Evolutionary conservation across 2,113 vertebrate genomes (phyloP).

Genomic region (Melanocharis versteri): DNA sequence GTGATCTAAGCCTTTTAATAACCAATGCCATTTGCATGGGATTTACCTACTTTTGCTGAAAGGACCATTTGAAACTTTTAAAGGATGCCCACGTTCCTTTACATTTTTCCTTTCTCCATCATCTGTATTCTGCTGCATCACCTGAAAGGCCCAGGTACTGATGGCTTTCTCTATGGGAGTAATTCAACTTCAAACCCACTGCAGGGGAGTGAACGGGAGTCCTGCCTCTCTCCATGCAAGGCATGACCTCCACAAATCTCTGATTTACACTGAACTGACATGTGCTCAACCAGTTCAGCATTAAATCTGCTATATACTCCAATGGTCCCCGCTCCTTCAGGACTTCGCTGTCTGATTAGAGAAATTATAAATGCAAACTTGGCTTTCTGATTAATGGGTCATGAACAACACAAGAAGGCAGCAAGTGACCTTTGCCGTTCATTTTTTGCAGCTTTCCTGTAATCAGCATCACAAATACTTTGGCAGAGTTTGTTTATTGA

Average conservation of each 20-base stretch:
- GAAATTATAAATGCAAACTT: slow-evolving; percentile 12
- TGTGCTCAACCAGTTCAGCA: not conserved
- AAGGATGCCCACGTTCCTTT: not conserved
- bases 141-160: not conserved
- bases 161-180: not conserved
- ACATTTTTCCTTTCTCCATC: not conserved
- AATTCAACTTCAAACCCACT: slow-evolving; percentile 26
- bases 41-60: not conserved
- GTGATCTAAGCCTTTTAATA: not conserved
- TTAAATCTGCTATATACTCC: not conserved
- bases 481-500: not conserved
- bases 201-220: not conserved
- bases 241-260: not conserved
- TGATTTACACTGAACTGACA: not conserved
- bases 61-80: not conserved
- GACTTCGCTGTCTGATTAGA: not conserved
- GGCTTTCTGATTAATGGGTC: slow-evolving; percentile 21
- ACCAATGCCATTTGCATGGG: not conserved
- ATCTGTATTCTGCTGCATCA: not conserved
- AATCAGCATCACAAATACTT: slow-evolving; percentile 20
- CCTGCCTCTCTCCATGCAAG: not conserved
- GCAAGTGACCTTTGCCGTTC: not conserved
- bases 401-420: not conserved
- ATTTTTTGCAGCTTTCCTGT: slow-evolving; percentile 6
- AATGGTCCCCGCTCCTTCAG: not conserved